Conservation (phyloP, 2,797 vertebrate genomes). For the Chelidonichthys spinosus region DNA sequence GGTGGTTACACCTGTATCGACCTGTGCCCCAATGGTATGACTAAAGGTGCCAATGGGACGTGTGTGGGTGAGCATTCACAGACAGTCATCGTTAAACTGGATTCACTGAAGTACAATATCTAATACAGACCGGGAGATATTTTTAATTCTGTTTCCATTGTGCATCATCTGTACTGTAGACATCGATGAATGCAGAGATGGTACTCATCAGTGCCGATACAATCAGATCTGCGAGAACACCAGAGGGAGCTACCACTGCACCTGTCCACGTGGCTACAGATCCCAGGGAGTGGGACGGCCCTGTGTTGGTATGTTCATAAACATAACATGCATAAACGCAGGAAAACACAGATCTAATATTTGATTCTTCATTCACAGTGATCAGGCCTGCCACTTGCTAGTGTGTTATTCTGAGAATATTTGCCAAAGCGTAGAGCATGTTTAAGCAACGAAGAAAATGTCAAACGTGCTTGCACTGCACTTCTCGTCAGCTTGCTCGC, state of each 20-base stretch:
- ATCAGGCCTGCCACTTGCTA: background rate
- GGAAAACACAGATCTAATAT: background rate
- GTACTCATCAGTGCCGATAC: constrained; percentile 93
- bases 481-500: constrained; percentile 48
- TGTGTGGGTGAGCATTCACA: constrained; percentile 89
- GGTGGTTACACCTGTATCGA: constrained; percentile 97
- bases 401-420: constrained; percentile 3
- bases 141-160: background rate
- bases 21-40: constrained; percentile 94
- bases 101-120: background rate
- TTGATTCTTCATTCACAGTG: background rate
- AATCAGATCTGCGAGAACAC: constrained; percentile 98
- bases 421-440: constrained; percentile 12
- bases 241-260: constrained; percentile 93
- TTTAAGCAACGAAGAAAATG: constrained; percentile 3
- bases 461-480: background rate
- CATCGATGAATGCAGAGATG: constrained; percentile 93
- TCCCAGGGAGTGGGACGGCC: constrained; percentile 90
- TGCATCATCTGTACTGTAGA: constrained; percentile 78
- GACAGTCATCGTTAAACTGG: background rate
- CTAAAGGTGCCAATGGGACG: constrained; percentile 91
- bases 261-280: constrained; percentile 91
- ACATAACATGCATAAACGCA: background rate
- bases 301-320: constrained; percentile 89
- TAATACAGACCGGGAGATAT: background rate